Base-by-base conservation (phyloP, 2,113 vertebrate genomes). In the Brienomyrus longianalis region DNA sequence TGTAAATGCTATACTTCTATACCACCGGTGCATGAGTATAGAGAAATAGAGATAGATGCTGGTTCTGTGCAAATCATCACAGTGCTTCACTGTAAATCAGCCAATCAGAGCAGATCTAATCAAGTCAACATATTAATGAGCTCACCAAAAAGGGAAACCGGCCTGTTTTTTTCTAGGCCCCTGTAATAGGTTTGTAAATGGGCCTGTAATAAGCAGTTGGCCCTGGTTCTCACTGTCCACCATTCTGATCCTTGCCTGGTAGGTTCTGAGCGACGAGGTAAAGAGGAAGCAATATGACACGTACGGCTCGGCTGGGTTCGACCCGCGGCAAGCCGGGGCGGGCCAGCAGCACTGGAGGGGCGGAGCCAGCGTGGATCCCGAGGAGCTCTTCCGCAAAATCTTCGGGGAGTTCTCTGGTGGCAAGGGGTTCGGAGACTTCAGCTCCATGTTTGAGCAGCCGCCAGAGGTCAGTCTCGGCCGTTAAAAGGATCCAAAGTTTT, bases 341-440 rank as follows among this genome's bases (percentile, higher is more conserved):
- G 95, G 97, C 3, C 96, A 97, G 93, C 96, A 96, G 47, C 97
- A 98, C 93, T 99, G 98, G 98, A 94, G 95, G 2, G 94, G 96
- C 0, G 97, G 98, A 0, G 91, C 96, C 0, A 94, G 93, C 1
- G 90, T 99, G 0, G 96, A 99, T 84, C 98, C 98, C 0, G 98
- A 99, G 91, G 98, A 99, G 92, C 97, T 99, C 1, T 99, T 99
- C 95, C 96, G 97, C 87, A 99, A 98, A 93, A 99, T 99, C 92
- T 99, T 99, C 0, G 98, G 98, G 21, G 98, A 99, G 88, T 99
- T 98, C 90, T 97, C 98, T 0, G 97, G 97, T 10, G 96, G 96
- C 0, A 91, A 92, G 0, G 95, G 96, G 5, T 99, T 99, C 0
- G 97, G 98, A 0, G 97, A 99, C 91, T 98, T 99, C 86, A 97